Evolutionary conservation across 1,140 invertebrate genomes (phyloP), one percentile per base, ranked within the genome.

Genomic region (Drosophila cardini): DNA sequence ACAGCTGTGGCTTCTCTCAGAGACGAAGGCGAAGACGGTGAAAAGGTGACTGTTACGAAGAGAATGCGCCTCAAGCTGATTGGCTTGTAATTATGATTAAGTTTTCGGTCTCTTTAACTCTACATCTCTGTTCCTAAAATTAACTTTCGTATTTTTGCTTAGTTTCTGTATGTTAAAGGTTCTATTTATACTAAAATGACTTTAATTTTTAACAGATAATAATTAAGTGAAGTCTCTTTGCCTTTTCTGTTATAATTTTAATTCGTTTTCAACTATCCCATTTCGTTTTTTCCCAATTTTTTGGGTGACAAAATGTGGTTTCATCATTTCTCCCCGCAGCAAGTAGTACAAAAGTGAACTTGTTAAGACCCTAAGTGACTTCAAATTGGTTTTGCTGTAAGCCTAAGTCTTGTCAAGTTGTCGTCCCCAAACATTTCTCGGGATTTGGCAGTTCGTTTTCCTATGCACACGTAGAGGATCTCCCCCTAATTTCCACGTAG

Each of bases 1-100:
- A 78, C 82, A 82, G 83, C 78, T 85, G 81, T 64, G 81, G 78
- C 81, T 80, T 69, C 64, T 58, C 18, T 15, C 9, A 15, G 4
- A 21, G 32, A 4, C 30, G 2, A 6, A 8, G 18, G 48, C 10
- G 30, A 16, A 8, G 13, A n/a, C 36, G 0, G 13, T 16, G 13
- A 13, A n/a, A 15, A 15, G 16, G 10, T 2, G 18, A 11, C 18
- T 52, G 48, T 2, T 13, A 6, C 16, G 10, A 16, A 5, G 15
- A 45, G 21, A 43, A 34, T 9, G 15, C 36, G 45, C 57, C 38
- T 43, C 30, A 26, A 45, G n/a, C 57, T 26, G 15, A 43, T 61
- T 52, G 50, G 21, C 36, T 64, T 55, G 34, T 32, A 46, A 46
- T 26, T 46, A 15, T 60, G 57, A 60, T 34, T 36, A 21, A 36